These are phyloP conservation scores for Pararge aegeria DNA, from an alignment of 1,140 invertebrate species.

Conservation along the genomic window DNA sequence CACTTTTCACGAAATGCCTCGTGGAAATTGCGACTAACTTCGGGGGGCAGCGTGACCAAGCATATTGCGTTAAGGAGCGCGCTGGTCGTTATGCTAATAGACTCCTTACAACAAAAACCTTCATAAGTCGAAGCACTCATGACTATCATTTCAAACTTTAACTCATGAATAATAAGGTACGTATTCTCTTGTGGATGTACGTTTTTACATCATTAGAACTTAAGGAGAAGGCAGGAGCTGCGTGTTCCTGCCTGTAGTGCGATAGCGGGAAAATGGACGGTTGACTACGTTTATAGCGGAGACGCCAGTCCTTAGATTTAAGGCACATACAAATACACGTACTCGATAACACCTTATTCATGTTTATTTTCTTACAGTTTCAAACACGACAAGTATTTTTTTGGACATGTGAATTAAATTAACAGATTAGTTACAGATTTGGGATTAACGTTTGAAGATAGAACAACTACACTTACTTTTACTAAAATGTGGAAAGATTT, in stretches of 20 bases:
- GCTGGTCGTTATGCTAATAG: conserved; percentile 74
- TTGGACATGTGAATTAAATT: too few species aligned
- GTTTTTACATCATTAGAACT: conserved; percentile 23
- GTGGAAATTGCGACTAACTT: conserved; percentile 71
- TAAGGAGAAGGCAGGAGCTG: conserved; percentile 41
- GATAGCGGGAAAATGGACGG: conserved; percentile 75
- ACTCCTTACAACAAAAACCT: conserved; percentile 36
- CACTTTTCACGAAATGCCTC: conserved; percentile 59
- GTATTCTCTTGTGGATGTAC: conserved; percentile 11
- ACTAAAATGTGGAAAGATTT: too few species aligned
- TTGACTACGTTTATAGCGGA: conserved; percentile 75
- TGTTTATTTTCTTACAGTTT: conserved; percentile 41
- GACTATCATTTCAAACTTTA: conserved; percentile 26
- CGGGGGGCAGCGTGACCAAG: conserved; percentile 73
- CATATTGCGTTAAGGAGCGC: conserved; percentile 74
- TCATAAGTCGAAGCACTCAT: conserved; percentile 3
- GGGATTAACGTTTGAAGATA: too few species aligned
- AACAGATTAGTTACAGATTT: too few species aligned
- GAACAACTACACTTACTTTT: too few species aligned
- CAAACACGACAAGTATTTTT: too few species aligned
- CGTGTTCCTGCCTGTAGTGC: conserved; percentile 66
- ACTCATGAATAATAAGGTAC: conserved; percentile 1
- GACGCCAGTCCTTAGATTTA: conserved; percentile 61
- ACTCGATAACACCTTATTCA: conserved; percentile 51
- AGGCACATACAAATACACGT: conserved; percentile 40